Evolutionary conservation across 2,797 vertebrate genomes (phyloP).

Genomic region (Myripristis murdjan): DNA sequence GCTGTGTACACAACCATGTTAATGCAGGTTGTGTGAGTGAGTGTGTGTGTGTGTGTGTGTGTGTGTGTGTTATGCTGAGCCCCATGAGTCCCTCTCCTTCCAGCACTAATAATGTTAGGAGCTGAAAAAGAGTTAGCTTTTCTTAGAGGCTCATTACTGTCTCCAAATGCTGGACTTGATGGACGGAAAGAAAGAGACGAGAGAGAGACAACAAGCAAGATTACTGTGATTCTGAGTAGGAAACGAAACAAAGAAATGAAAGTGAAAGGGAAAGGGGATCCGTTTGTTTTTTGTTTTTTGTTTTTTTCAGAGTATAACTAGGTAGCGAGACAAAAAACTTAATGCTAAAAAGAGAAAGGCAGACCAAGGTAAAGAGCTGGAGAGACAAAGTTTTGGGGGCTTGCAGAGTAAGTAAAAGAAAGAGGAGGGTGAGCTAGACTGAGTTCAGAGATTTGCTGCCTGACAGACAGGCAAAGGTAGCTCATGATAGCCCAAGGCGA

Average conservation of each 20-base stretch:
- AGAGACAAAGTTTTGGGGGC: background rate
- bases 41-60: background rate
- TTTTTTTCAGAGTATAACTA: background rate
- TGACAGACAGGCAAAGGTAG: conserved; percentile 2
- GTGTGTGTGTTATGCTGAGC: conserved; percentile 1
- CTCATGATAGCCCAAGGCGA: conserved; percentile 1
- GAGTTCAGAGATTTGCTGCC: background rate
- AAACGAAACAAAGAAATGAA: background rate
- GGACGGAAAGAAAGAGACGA: conserved; percentile 9
- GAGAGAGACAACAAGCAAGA: background rate
- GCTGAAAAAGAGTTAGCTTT: conserved; percentile 14
- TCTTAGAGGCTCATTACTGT: conserved; percentile 15
- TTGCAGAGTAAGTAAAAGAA: conserved; percentile 1
- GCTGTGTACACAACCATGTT: conserved; percentile 4
- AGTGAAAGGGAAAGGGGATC: background rate
- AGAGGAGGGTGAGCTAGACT: background rate
- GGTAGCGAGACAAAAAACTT: background rate
- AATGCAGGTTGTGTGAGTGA: conserved; percentile 11
- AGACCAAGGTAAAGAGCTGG: background rate
- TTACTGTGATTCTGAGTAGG: conserved; percentile 9
- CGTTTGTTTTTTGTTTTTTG: too few species aligned
- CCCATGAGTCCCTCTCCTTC: conserved; percentile 9
- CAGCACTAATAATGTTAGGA: conserved; percentile 21
- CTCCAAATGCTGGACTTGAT: conserved; percentile 12
- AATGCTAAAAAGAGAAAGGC: background rate